Conservation (phyloP, 2,113 vertebrate species). For the Dascyllus trimaculatus region DNA sequence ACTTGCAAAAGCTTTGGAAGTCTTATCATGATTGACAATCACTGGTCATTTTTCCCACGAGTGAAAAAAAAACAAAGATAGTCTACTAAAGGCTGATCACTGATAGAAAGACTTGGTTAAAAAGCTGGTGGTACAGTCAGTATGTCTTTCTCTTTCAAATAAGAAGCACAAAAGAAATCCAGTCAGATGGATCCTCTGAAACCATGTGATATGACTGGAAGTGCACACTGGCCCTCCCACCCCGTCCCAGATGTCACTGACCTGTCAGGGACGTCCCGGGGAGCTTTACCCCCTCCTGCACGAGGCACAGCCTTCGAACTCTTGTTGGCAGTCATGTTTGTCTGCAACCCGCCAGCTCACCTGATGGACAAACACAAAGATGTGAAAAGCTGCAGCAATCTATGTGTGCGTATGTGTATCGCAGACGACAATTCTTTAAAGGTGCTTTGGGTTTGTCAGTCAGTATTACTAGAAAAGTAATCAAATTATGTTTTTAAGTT, state of each 20-base stretch:
- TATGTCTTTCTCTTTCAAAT: slow-evolving; percentile 16
- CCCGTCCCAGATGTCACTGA: slow-evolving; percentile 78
- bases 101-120: not conserved
- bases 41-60: slow-evolving; percentile 38
- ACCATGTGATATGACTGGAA: not conserved
- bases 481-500: too few relatives aligned
- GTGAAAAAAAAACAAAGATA: not conserved
- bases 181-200: slow-evolving; percentile 1
- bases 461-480: too few relatives aligned
- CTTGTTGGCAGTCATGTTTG: slow-evolving; percentile 99
- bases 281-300: slow-evolving; percentile 91
- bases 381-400: not conserved
- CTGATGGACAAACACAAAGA: slow-evolving; percentile 82
- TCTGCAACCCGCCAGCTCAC: slow-evolving; percentile 85
- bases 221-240: slow-evolving; percentile 3
- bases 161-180: not conserved
- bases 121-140: slow-evolving; percentile 3
- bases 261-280: slow-evolving; percentile 91
- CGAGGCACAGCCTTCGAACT: slow-evolving; percentile 90
- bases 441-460: too few relatives aligned
- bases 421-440: too few relatives aligned
- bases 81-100: not conserved
- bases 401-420: too few relatives aligned
- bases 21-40: slow-evolving; percentile 52
- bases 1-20: slow-evolving; percentile 53